phyloP scores from a whole-genome alignment of 2,113 vertebrate species.

The Penelope pileata region DNA sequence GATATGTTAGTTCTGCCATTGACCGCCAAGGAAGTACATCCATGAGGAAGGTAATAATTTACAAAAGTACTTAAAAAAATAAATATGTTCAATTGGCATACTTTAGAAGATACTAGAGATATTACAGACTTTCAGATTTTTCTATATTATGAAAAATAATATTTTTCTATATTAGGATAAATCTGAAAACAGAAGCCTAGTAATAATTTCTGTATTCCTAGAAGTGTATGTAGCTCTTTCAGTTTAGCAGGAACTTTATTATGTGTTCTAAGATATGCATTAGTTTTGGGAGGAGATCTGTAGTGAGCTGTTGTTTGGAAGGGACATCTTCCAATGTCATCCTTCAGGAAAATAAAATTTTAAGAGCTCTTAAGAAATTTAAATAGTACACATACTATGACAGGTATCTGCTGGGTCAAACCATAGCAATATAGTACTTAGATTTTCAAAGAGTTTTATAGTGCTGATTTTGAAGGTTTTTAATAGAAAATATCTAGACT shows the following conservation, averaged over 20 bases:
- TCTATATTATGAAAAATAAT: too few species aligned
- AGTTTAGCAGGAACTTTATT: not conserved
- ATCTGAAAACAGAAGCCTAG: not conserved
- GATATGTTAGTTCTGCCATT: slow-evolving; percentile 85
- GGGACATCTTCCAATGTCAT: not conserved
- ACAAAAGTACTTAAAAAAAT: not conserved
- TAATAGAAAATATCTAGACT: not conserved
- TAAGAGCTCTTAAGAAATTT: not conserved
- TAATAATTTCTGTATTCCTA: not conserved
- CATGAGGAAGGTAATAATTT: slow-evolving; percentile 86
- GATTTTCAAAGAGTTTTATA: not conserved
- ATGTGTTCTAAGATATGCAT: not conserved
- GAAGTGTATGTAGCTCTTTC: not conserved
- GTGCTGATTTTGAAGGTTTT: not conserved
- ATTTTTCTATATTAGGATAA: not conserved
- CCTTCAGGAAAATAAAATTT: not conserved
- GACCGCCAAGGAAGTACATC: slow-evolving; percentile 84
- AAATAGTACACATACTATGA: not conserved
- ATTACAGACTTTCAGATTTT: not conserved
- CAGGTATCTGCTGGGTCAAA: too few species aligned
- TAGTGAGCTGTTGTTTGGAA: not conserved
- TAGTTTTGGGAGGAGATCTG: not conserved
- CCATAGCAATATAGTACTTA: fast-evolving
- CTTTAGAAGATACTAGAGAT: not conserved
- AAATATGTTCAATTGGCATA: not conserved